Base-by-base conservation (phyloP, 2,888 invertebrate species). In the Cerastis rubricosa region DNA sequence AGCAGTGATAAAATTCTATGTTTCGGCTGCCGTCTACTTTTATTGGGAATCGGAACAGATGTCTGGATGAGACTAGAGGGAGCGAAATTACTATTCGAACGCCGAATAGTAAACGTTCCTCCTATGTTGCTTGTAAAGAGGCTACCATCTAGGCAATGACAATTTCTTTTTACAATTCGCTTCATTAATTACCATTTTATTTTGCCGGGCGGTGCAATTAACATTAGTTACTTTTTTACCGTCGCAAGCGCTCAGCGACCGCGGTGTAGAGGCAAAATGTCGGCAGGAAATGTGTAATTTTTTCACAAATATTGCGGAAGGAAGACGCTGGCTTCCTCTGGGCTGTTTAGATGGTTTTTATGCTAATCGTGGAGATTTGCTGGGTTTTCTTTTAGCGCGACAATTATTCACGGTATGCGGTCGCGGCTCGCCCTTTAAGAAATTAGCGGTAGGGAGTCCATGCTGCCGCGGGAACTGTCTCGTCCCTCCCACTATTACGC, bases 241-340 rank as follows among this genome's bases (percentile, higher is more conserved):
- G 90, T 90, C 90, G 91, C 91, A 88, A 89, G 91, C 90, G 90
- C 91, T 89, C 88, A 88, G 89, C 90, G 89, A 89, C 90, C 89
- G 90, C 90, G 90, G 87, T 86, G 90, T 90, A 89, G 90, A 94
- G 93, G 94, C 94, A 95, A 95, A 95, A 94, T 94, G 94, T 93
- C 94, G 91, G 91, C 90, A 93, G 96, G 96, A 96, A 96, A 93
- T 92, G 94, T 93, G 95, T 95, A 94, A 95, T 95, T 96, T 96
- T 95, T 95, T 95, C 94, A 94, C 95, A 96, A 96, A 95, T 95
- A 96, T 94, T 92, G 94, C 95, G 96, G 96, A 96, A 96, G 96
- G 96, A 95, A 96, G 94, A 87, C 94, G 92, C 91, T 92, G 91
- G 93, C 94, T 94, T 96, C 95, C 95, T 92, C 89, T 92, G 91